Evolutionary conservation across 30 jellyfish, hydroid and myxozoan genomes (phyloP), one percentile per base, ranked within the genome.

Genomic region (Pelagia noctiluca): DNA sequence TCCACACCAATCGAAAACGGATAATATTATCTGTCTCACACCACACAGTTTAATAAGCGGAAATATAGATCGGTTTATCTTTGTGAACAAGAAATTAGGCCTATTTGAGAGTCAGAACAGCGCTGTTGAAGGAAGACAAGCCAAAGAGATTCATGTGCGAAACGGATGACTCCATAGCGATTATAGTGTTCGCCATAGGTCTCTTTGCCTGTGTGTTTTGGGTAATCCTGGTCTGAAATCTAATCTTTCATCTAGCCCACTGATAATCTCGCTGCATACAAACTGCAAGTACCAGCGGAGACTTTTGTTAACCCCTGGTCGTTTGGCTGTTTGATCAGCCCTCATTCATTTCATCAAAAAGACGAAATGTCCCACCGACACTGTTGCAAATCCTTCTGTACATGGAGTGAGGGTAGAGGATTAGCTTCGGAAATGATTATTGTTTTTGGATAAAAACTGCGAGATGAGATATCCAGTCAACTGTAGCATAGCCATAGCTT

Each of bases 121-220:
- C 26, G 68, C 12, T 10, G 12, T 52, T 2, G 68, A 5, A 3
- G 28, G 28, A 19, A 52, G 12, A 52, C 21, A 30, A 52, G 68
- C 7, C 57, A 52, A 52, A 19, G 68, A 30, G 21, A 2, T 52
- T 52, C 68, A 8, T 10, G 21, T 52, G 7, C 68, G 57, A 52
- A 52, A 3, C 68, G 68, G 68, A 19, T 52, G 68, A 52, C 68
- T 52, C 12, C 68, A 52, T 52, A 19, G 26, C 12, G 68, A 52
- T 52, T 52, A 52, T 19, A 19, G 30, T 52, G 68, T 19, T 19
- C 68, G 26, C 68, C 26, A 52, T 19, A 2, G 68, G 12, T 4
- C 68, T 8, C 26, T 52, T 19, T 52, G n/a, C 21, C 26, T 52
- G 68, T 52, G 68, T 52, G 26, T 19, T 3, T 52, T 3, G 2